Base-by-base conservation (phyloP, 2,113 vertebrate genomes). In the Odontesthes bonariensis region DNA sequence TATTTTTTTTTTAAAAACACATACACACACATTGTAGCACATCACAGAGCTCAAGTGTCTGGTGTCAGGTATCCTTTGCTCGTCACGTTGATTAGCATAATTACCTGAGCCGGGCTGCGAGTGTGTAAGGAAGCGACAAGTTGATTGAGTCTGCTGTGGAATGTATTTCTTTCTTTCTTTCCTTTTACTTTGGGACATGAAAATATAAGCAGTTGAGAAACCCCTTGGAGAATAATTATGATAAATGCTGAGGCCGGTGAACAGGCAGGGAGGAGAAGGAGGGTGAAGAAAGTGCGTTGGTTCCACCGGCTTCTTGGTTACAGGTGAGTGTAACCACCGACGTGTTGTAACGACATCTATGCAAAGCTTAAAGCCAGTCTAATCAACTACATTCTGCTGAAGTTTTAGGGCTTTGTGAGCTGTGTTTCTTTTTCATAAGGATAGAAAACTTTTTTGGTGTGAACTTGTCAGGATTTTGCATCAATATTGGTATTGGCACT, bases 31-130 rank as follows among this genome's bases (percentile, higher is more conserved):
- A 35, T 12, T 38, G 52, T 52, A 19, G 40, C 62, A 68, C 22
- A 49, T 62, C 5, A n/a, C 49, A 1, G 55, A 74, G 89, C 88
- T 92, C 91, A 70, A 64, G 69, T 91, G 88, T 89, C 91, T 72
- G 85, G 91, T 89, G 84, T 91, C 88, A 47, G 82, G 81, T 91
- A 60, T 82, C 87, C 82, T 14, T 22, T 38, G 74, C 63, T 75
- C 10, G 61, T 86, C 75, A 69, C 11, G 22, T 11, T 76, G 86
- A 91, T 84, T 55, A 84, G 61, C 75, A 61, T 86, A 85, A 86
- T 87, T 88, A 84, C 86, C 79, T 69, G 68, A 86, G 60, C 72
- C 1, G 61, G 59, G 77, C 69, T 49, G 81, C 4, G 58, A 77
- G 78, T 49, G 61, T 35, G 73, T 17, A 4, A 79, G 69, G 47